These are phyloP conservation scores for Melipona bicolor DNA, from an alignment of 2,888 invertebrate species.

Conservation along the genomic window DNA sequence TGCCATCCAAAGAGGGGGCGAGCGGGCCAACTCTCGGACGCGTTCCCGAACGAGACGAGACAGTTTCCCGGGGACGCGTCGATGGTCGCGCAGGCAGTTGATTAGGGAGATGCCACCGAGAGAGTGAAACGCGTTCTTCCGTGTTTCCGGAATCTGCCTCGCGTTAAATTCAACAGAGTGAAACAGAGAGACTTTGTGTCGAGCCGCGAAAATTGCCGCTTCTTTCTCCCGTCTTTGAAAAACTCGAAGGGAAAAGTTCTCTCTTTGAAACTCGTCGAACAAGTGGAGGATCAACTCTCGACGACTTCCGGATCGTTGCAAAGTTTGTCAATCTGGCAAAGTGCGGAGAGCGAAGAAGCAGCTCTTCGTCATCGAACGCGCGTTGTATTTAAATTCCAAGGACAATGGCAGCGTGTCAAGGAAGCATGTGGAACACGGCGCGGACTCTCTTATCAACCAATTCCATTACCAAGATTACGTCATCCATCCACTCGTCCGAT, in stretches of 20 bases:
- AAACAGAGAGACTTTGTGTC: background rate
- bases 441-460: constrained; percentile 29
- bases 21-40: constrained; percentile 19
- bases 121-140: background rate
- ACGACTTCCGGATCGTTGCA: background rate
- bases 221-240: background rate
- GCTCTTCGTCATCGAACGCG: background rate
- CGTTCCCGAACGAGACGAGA: constrained; percentile 3
- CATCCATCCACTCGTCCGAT: constrained; percentile 46
- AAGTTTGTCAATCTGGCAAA: background rate
- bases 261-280: background rate
- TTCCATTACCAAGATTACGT: constrained; percentile 57
- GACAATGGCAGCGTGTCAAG: constrained; percentile 1
- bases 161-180: background rate
- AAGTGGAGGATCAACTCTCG: background rate
- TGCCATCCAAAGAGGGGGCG: constrained; percentile 21
- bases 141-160: background rate
- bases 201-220: background rate
- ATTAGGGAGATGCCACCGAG: constrained; percentile 14
- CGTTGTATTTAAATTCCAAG: background rate
- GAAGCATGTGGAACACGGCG: background rate
- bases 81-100: constrained; percentile 13
- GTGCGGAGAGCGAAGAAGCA: background rate
- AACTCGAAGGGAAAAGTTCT: background rate
- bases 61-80: constrained; percentile 21